phyloP scores from a whole-genome alignment of 1,140 invertebrate species.

The Brachionus asplanchnoidis region DNA sequence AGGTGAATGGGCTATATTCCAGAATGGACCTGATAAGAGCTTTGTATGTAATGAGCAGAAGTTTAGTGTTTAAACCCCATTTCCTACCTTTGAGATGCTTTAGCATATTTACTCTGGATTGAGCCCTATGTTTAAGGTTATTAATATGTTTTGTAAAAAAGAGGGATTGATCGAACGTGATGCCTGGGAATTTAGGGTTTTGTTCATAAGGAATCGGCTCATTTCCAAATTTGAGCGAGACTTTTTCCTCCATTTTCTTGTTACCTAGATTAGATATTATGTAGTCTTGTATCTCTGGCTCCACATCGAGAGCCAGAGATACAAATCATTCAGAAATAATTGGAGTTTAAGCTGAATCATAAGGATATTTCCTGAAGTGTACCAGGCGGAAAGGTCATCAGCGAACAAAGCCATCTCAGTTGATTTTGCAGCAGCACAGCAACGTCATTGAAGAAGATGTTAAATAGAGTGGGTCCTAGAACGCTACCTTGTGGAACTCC shows the following conservation, averaged over 20 bases:
- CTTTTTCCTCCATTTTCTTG: not conserved
- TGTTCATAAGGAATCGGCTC: not conserved
- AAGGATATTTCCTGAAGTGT: not conserved
- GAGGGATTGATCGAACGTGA: not conserved
- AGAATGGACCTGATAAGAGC: too few relatives aligned
- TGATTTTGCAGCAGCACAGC: not conserved
- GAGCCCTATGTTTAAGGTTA: not conserved
- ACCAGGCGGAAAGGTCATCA: not conserved
- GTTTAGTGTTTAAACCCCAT: too few relatives aligned
- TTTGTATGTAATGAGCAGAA: too few relatives aligned
- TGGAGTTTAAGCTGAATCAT: not conserved
- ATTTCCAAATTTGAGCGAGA: not conserved
- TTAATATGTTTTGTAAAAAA: not conserved
- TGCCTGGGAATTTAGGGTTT: not conserved
- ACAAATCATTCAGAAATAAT: not conserved
- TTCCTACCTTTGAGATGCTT: too few relatives aligned
- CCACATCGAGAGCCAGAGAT: too few relatives aligned
- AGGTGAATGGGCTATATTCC: too few relatives aligned
- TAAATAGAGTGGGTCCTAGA: not conserved
- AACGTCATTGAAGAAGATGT: not conserved
- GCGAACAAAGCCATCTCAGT: not conserved
- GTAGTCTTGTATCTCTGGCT: too few relatives aligned
- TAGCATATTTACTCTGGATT: too few relatives aligned
- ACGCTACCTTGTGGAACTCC: not conserved
- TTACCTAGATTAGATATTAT: too few relatives aligned